phyloP scores from a whole-genome alignment of 2,797 vertebrate species.

The Carapus acus region DNA sequence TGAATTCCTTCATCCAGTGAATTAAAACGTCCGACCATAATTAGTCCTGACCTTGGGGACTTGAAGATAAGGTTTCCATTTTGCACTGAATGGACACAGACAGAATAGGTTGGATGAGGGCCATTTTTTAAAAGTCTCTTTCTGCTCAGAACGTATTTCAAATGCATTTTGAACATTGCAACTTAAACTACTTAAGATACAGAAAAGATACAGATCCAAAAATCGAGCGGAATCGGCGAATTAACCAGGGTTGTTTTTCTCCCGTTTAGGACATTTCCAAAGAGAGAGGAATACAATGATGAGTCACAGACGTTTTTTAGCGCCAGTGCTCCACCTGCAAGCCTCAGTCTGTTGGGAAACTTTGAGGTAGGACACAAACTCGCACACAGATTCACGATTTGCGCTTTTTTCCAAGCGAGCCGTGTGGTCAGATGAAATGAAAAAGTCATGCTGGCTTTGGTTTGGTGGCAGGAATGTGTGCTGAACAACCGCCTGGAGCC shows the following conservation, averaged over 20 bases:
- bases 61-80: slow-evolving; percentile 1
- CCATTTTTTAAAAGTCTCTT: neutral
- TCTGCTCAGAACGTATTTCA: neutral
- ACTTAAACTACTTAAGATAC: neutral
- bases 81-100: slow-evolving; percentile 10
- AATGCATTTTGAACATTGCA: slow-evolving; percentile 9
- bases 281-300: slow-evolving; percentile 76
- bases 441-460: neutral
- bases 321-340: slow-evolving; percentile 89
- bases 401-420: too few species aligned
- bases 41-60: neutral
- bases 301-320: slow-evolving; percentile 85
- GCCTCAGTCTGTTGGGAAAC: slow-evolving; percentile 96
- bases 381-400: slow-evolving; percentile 1
- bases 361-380: slow-evolving; percentile 84
- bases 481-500: slow-evolving; percentile 95
- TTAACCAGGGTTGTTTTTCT: slow-evolving; percentile 37
- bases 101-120: too few species aligned
- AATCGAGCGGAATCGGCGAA: neutral
- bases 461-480: slow-evolving; percentile 86
- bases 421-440: neutral
- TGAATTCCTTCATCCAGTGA: neutral
- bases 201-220: slow-evolving; percentile 3
- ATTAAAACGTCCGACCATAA: slow-evolving; percentile 1
- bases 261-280: slow-evolving; percentile 75